Evolutionary conservation across 2,797 vertebrate genomes (phyloP).

Genomic region (Gallinago solitaria): DNA sequence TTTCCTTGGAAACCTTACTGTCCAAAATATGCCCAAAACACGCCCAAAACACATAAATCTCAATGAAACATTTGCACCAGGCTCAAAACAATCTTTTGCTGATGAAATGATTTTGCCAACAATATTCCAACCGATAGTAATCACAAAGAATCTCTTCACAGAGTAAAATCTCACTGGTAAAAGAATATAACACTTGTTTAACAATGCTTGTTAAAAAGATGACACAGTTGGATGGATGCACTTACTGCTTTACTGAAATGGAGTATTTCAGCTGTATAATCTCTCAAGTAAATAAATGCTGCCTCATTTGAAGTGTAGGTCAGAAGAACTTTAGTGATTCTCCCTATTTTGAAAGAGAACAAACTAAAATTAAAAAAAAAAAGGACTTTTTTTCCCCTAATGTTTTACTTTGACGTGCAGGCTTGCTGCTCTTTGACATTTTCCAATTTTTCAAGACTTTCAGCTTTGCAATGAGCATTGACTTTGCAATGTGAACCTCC

Average conservation of each 20-base stretch:
- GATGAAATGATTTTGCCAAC: background rate
- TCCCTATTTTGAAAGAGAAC: background rate
- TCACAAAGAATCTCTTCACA: background rate
- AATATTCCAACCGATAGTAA: background rate
- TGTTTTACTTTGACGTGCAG: background rate
- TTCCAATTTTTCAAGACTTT: slow-evolving; percentile 43
- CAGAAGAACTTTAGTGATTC: background rate
- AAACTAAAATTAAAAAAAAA: background rate
- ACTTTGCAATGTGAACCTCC: background rate
- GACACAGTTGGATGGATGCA: background rate
- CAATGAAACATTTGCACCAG: background rate
- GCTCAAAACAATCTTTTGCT: background rate
- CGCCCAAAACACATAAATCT: background rate
- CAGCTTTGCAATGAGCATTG: background rate
- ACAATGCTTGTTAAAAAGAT: background rate
- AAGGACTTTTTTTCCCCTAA: fast-evolving
- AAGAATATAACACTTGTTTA: background rate
- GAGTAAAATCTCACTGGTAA: background rate
- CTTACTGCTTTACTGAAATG: background rate
- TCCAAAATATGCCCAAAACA: background rate
- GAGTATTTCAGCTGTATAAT: background rate
- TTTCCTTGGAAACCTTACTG: background rate
- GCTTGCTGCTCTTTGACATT: background rate
- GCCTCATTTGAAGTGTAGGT: background rate
- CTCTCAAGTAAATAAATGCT: background rate